Percentiles rank a stretch among this genome's conserved stretches.
Evolutionary conservation across 2,888 invertebrate genomes (phyloP).

Genomic region (Drepanosiphum platanoidis): DNA sequence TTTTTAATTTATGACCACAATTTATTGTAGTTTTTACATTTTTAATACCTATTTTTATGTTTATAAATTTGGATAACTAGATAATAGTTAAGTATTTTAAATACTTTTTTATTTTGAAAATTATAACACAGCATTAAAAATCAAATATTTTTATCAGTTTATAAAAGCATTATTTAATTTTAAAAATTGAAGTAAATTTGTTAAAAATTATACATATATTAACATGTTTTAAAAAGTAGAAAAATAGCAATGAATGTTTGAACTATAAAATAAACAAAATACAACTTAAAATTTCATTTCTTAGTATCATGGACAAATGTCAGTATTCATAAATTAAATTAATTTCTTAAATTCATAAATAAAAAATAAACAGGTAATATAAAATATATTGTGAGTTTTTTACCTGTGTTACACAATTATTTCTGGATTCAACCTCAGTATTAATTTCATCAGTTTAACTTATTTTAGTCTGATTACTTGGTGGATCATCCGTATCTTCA

Average conservation of each 20-base stretch:
- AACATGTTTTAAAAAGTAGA: not conserved
- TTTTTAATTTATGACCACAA: too few species aligned
- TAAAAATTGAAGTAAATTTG: too few species aligned
- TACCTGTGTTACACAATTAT: constrained; percentile 23
- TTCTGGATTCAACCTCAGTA: not conserved
- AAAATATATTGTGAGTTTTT: not conserved
- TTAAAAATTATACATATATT: not conserved
- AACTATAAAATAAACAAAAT: constrained; percentile 4
- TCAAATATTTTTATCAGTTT: not conserved
- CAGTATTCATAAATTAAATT: not conserved
- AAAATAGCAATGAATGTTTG: not conserved
- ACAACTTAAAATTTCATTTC: not conserved
- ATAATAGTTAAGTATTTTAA: not conserved
- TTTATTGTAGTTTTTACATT: too few species aligned
- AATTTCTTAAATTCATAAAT: not conserved
- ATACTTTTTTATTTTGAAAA: not conserved
- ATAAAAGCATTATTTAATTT: not conserved
- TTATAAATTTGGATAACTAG: not conserved
- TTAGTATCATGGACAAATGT: not conserved
- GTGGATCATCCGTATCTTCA: not conserved
- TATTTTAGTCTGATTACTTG: not conserved
- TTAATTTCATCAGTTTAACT: not conserved
- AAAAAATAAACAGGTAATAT: too few species aligned
- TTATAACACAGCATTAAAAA: not conserved
- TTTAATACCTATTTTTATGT: too few species aligned